Evolutionary conservation across 2,113 vertebrate genomes (phyloP).

Genomic region (Neolamprologus kungweensis): DNA sequence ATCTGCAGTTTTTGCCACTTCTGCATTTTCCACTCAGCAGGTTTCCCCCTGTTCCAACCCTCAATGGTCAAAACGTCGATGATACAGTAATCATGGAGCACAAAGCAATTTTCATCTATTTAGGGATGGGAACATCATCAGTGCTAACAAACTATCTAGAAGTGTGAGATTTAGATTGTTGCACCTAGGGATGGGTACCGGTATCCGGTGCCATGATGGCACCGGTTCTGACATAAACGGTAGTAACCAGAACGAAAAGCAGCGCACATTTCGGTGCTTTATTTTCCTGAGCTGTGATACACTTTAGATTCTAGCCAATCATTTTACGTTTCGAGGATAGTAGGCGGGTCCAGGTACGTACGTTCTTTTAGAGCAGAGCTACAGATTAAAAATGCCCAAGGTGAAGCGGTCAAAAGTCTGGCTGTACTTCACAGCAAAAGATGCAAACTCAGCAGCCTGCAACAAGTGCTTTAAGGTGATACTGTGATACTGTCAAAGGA

Average conservation of each 20-base stretch:
- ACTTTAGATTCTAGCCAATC: too few species aligned
- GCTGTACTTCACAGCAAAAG: too few species aligned
- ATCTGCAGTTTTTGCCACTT: neutral
- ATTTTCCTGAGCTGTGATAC: accelerated
- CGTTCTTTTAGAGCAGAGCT: too few species aligned
- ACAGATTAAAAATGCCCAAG: too few species aligned
- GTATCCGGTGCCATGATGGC: too few species aligned
- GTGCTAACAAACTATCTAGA: neutral
- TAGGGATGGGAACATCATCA: neutral
- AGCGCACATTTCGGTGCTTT: too few species aligned
- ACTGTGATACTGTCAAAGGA: too few species aligned
- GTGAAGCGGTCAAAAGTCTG: too few species aligned
- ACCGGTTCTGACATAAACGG: too few species aligned
- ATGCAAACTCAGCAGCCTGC: too few species aligned
- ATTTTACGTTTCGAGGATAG: too few species aligned
- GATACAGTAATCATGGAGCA: accelerated
- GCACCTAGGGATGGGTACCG: neutral
- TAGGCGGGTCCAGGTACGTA: too few species aligned
- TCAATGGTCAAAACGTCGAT: accelerated
- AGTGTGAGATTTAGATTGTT: neutral
- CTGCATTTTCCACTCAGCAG: neutral
- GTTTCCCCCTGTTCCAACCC: neutral
- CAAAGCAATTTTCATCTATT: neutral
- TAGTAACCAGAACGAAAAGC: accelerated
- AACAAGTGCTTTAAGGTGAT: accelerated